phyloP scores from a whole-genome alignment of 2,797 vertebrate genomes.

The Poeciliopsis paucimaculata region DNA sequence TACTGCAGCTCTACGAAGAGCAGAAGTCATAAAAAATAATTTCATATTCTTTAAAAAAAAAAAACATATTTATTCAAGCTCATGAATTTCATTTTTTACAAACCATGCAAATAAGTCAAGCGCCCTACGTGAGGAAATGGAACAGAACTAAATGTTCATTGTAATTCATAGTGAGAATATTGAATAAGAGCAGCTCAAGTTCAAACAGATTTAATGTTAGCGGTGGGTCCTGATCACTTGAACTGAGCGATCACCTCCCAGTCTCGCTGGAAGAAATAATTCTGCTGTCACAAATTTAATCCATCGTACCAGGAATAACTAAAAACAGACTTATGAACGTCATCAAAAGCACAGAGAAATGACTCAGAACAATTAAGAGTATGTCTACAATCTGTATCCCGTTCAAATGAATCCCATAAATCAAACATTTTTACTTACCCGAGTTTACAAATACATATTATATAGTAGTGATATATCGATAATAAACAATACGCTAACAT shows the following conservation, averaged over 20 bases:
- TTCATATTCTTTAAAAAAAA: background rate
- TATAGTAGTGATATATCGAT: background rate
- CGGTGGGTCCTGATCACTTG: background rate
- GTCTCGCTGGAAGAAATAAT: background rate
- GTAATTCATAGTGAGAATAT: background rate
- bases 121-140: background rate
- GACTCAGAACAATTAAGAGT: background rate
- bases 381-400: background rate
- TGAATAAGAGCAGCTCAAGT: background rate
- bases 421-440: background rate
- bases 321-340: background rate
- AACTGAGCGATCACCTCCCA: background rate
- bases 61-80: background rate
- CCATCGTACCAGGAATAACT: background rate
- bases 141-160: background rate
- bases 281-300: background rate
- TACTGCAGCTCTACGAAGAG: background rate
- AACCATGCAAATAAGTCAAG: background rate
- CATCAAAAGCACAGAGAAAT: background rate
- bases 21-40: background rate
- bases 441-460: background rate
- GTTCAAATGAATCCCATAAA: background rate
- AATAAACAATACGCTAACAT: background rate
- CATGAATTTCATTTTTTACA: background rate
- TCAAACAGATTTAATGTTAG: background rate